Percentiles rank a stretch among this genome's conserved stretches.
These are phyloP conservation scores for Hippocampus abdominalis DNA, from an alignment of 2,113 vertebrate genomes.

Conservation along the genomic window DNA sequence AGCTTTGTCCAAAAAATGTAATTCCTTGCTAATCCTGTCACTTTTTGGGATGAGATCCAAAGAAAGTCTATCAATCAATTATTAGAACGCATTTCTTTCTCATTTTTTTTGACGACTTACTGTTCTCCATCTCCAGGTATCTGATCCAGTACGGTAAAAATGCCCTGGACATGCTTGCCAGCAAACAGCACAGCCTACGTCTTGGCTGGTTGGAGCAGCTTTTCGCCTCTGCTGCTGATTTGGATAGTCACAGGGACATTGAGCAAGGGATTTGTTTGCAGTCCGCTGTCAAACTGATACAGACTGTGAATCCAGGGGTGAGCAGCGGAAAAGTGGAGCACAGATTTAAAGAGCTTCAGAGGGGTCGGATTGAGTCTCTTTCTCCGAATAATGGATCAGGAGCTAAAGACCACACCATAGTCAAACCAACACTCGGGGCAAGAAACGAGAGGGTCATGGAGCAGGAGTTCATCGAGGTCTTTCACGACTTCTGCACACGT, in stretches of 20 bases:
- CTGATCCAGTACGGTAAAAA: conserved; percentile 91
- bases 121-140: conserved; percentile 67
- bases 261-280: conserved; percentile 76
- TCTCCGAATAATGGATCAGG: conserved; percentile 21
- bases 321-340: conserved; percentile 84
- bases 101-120: too few relatives aligned
- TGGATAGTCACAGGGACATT: conserved; percentile 61
- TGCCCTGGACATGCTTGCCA: conserved; percentile 90
- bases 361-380: conserved; percentile 73
- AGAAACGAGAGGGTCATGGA: conserved; percentile 71
- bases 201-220: conserved; percentile 86
- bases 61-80: too few relatives aligned
- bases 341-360: conserved; percentile 89
- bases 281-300: conserved; percentile 81
- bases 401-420: conserved; percentile 24
- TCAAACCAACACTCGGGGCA: conserved; percentile 13
- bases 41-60: too few relatives aligned
- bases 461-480: conserved; percentile 88
- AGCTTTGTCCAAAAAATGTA: too few relatives aligned
- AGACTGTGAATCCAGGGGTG: conserved; percentile 84
- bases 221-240: conserved; percentile 66
- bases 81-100: neutral
- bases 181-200: conserved; percentile 88
- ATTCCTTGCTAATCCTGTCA: too few relatives aligned
- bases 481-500: conserved; percentile 92